These are phyloP conservation scores for Hipparchia sbordonii DNA, from an alignment of 2,888 invertebrate species.

Conservation along the genomic window DNA sequence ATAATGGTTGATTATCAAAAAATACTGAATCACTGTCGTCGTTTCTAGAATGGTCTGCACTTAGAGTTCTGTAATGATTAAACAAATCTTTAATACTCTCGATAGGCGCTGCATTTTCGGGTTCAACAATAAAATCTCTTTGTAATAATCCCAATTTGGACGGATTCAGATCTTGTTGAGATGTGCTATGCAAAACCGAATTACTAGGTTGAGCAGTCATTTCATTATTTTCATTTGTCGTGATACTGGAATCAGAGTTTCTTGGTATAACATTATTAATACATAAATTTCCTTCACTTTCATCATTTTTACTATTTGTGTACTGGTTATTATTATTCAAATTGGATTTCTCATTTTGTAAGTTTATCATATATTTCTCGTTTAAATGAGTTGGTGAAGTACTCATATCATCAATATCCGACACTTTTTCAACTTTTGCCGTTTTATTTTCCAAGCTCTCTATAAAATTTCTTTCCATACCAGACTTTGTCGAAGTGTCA, in stretches of 20 bases:
- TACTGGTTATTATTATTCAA: not conserved
- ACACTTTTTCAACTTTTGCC: not conserved
- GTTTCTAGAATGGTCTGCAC: conserved; percentile 17
- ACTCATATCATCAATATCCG: not conserved
- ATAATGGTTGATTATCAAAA: not conserved
- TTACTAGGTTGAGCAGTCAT: conserved; percentile 57
- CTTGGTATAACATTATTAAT: conserved; percentile 9
- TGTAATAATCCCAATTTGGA: not conserved
- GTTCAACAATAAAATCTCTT: conserved; percentile 35
- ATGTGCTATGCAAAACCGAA: conserved; percentile 41
- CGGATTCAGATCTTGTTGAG: not conserved
- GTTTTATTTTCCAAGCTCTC: not conserved
- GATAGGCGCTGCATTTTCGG: conserved; percentile 12
- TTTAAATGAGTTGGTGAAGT: conserved; percentile 6
- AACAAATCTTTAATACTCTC: conserved; percentile 11
- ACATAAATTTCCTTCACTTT: conserved; percentile 8
- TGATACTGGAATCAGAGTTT: not conserved
- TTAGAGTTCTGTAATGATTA: conserved; percentile 11
- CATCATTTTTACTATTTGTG: not conserved
- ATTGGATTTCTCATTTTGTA: not conserved
- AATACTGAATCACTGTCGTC: not conserved
- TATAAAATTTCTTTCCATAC: not conserved
- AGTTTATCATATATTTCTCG: not conserved
- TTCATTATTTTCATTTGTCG: conserved; percentile 43
- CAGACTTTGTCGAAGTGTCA: not conserved